Evolutionary conservation across 2,888 invertebrate genomes (phyloP), one percentile per base, ranked within the genome.

Genomic region (Leucania comma): DNA sequence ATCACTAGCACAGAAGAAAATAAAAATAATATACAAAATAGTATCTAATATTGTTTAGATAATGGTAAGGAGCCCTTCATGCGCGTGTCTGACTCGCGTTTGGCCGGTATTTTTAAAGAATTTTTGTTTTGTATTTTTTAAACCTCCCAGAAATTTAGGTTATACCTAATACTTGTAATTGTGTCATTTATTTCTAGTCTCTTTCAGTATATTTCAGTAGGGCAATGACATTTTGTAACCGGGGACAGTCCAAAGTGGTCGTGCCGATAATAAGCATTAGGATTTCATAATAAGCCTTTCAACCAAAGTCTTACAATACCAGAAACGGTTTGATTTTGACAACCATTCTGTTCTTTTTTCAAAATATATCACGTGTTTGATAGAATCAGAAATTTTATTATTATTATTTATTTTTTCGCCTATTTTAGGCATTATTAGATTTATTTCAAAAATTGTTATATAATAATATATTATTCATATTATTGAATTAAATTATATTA

Each of bases 251-350:
- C n/a, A 17, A 65, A 12, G 17, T 26, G 35, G 6, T 26, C n/a
- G 22, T 29, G 26, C 2, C n/a, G 50, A 46, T 48, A 64, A 46
- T 54, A 42, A 20, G 3, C 22, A 14, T 32, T 54, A 50, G 53
- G n/a, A 22, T 22, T 46, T 69, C 12, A 32, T 48, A 60, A 26
- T 53, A 62, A 50, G 22, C 42, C n/a, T 56, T 60, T 57, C 50
- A 56, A 57, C 42, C 26, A 60, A 60, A 56, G 35, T 6, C 17
- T 17, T 9, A 50, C 29, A 58, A 58, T 51, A 56, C n/a, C n/a
- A n/a, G n/a, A 68, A 68, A 56, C 6, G 22, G 24, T 38, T 59
- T 14, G n/a, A 17, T 35, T 35, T 35, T 42, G 46, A 63, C 20
- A 29, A 20, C 2, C 3, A 29, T 26, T 53, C 0, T 53, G 26